Evolutionary conservation across 2,888 invertebrate species (phyloP), one percentile per base, ranked within the genome.

Genomic region (Agonopterix heracliana): DNA sequence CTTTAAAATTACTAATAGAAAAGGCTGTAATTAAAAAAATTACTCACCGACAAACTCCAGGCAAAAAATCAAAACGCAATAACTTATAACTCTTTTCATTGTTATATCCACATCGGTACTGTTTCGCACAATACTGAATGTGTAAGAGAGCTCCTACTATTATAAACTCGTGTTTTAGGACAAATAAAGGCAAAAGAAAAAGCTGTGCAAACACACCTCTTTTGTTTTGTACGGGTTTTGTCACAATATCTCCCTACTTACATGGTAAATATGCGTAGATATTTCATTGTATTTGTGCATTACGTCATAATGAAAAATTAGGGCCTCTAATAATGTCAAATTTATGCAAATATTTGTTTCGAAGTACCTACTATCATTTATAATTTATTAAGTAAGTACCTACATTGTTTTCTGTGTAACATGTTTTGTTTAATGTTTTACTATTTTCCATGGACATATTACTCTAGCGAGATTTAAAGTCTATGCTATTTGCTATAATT

Each of bases 191-290:
- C 49, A 44, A 53, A 42, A 41, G 48, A 47, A 60, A 69, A 77
- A 79, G 69, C 79, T 81, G 80, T 68, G 51, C 56, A 79, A 55
- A 81, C 64, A 79, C 13, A 54, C 4, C n/a, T 47, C 41, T 56
- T 58, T 63, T 74, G 71, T 67, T 74, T 47, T 46, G 17, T 44
- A 35, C 14, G 44, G 35, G 7, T 26, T 43, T 43, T 40, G 11
- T 49, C 34, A 47, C 41, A 53, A 38, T 49, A 53, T 55, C 52
- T 54, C 57, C 49, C 51, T 47, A 55, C 51, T 56, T 55, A 54
- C 53, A 55, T 50, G 52, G 47, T 49, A 48, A 54, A 55, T 50
- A 49, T 51, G 57, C 55, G 61, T 62, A 56, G 52, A 47, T 51
- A 47, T 51, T 51, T 36, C 53, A 35, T 45, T 42, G 45, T 42